Base-by-base conservation (phyloP, 2,888 invertebrate genomes). In the Kryphioiulus occultus region DNA sequence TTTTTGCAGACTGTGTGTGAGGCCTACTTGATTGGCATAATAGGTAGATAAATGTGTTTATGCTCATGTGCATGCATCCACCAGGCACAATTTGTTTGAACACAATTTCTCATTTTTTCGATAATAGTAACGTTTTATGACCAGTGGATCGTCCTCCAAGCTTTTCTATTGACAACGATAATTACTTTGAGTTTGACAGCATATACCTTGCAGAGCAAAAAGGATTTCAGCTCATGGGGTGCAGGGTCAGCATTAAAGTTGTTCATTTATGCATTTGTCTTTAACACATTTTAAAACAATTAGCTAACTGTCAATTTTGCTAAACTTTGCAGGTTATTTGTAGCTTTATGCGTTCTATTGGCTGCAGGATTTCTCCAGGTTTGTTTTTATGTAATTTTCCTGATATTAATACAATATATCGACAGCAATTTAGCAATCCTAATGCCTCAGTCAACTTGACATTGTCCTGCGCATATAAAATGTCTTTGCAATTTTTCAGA, bases 121-220 rank as follows among this genome's bases (percentile, higher is more conserved):
- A 39, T 87, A 83, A 22, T 87, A 92, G 96, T 96, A 10, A 95
- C 96, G 0, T 95, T 95, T 92, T 97, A 95, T 92, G 95, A 96
- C 89, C 94, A 95, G 39, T 92, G 93, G 17, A 93, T 96, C 78
- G 96, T 97, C 4, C 92, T 97, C 30, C 95, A 97, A 92, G 97
- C 97, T 0, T 93, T 97, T 47, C 92, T 94, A 0, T 93, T 97
- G 89, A 97, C 97, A 0, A 93, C 95, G 88, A 93, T 94, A 0
- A 95, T 96, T 10, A 95, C 96, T 22, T 93, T 94, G 89, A 94
- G 95, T 0, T 93, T 97, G 87, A 96, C 96, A 0, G 91, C 95
- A n/a, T 97, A 95, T 92, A 96, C 97, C 0, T 94, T 97, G 90
- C 97, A 97, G 93, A 95, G 95, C 19, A 97, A 96, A 91, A 93